phyloP scores from a whole-genome alignment of 2,113 vertebrate genomes.

The Chlorocebus sabaeus region DNA sequence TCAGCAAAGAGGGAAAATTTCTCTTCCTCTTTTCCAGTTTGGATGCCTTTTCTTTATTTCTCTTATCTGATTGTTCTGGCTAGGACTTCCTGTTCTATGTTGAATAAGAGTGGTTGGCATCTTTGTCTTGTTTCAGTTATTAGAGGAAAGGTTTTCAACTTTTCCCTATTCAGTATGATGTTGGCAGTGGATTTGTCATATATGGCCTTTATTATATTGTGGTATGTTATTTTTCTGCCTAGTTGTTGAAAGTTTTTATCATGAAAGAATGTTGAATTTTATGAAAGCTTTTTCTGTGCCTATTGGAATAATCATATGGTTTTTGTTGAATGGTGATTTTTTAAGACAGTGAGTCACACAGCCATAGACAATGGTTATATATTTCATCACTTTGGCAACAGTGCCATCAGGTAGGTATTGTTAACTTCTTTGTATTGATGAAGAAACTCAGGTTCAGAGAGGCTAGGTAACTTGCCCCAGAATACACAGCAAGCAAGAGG shows the following conservation, averaged over 20 bases:
- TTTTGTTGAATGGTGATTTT: not conserved
- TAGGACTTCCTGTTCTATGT: not conserved
- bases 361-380: not conserved
- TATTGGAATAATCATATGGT: no score
- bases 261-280: not conserved
- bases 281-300: no score
- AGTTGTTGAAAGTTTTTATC: not conserved
- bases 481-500: not conserved
- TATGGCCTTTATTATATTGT: not conserved
- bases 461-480: not conserved
- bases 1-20: not conserved
- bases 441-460: not conserved
- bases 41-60: not conserved
- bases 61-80: not conserved
- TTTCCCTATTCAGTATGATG: not conserved
- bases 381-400: constrained; percentile 8
- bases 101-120: not conserved
- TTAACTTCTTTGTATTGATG: not conserved
- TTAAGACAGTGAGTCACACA: not conserved
- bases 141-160: not conserved
- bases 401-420: not conserved
- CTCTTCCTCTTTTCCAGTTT: not conserved
- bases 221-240: not conserved
- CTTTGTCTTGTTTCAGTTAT: not conserved
- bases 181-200: not conserved